A percentile compares a stretch with the other conserved stretches of the same genome.
Evolutionary conservation across 2,888 invertebrate species (phyloP).

Genomic region (Drosophila diplacantha): DNA sequence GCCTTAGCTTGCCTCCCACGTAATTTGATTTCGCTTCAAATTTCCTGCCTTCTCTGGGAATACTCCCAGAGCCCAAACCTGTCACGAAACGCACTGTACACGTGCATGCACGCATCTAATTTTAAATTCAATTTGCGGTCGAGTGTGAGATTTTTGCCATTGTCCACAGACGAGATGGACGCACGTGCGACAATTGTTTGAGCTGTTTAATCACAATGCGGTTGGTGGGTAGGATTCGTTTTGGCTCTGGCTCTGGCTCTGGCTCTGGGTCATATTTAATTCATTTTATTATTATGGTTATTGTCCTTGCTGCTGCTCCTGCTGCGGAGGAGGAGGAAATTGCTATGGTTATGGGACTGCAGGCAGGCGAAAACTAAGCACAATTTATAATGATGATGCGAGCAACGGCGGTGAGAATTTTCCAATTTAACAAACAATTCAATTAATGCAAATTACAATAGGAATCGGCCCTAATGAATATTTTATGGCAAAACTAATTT

Average conservation of each 20-base stretch:
- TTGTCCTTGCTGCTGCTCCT: slow-evolving; percentile 52
- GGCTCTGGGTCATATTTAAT: slow-evolving; percentile 60
- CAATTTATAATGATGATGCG: slow-evolving; percentile 38
- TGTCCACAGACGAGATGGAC: slow-evolving; percentile 33
- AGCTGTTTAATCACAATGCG: slow-evolving; percentile 67
- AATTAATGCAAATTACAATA: slow-evolving; percentile 72
- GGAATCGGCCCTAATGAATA: slow-evolving; percentile 63
- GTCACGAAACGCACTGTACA: slow-evolving; percentile 11
- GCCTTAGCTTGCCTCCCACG: background rate
- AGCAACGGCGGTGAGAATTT: slow-evolving; percentile 44
- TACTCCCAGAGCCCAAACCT: background rate
- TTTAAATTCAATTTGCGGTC: slow-evolving; percentile 61
- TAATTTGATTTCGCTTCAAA: background rate
- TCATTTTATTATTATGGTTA: slow-evolving; percentile 68
- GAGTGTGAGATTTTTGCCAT: slow-evolving; percentile 50
- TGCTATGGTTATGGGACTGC: slow-evolving; percentile 50
- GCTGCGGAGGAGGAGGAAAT: slow-evolving; percentile 9
- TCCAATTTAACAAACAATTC: slow-evolving; percentile 73
- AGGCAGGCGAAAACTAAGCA: slow-evolving; percentile 34
- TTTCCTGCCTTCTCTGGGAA: too few species aligned
- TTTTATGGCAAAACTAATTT: slow-evolving; percentile 72
- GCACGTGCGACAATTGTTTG: slow-evolving; percentile 59
- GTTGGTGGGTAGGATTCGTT: slow-evolving; percentile 25
- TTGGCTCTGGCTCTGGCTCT: background rate
- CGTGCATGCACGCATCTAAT: slow-evolving; percentile 45